Base-by-base conservation (phyloP, 2,797 vertebrate genomes). In the Characodon lateralis region DNA sequence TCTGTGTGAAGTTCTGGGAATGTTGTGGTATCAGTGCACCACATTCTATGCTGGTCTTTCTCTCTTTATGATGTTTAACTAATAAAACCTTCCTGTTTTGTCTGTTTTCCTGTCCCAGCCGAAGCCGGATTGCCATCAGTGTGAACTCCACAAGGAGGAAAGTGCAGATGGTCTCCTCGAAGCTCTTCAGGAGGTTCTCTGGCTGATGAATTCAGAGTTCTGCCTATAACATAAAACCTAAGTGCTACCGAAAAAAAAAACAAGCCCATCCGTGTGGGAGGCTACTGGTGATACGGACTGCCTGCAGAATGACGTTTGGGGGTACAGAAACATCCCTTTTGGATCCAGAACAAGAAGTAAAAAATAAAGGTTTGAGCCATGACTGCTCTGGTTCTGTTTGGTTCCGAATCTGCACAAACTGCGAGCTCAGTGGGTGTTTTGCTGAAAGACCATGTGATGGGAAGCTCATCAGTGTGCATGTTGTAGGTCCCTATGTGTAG, bases 71-170 rank as follows among this genome's bases (percentile, higher is more conserved):
- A 4, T 31, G 65, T 41, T 28, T 48, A 6, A 8, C 0, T 6
- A 12, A 12, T 51, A 2, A n/a, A 53, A 43, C 14, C 6, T 20
- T 71, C 12, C 1, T 55, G 2, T 58, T 51, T 59, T 78, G 31
- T 72, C 6, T 56, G 6, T 31, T 31, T 16, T 71, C 4, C 50
- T 2, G 75, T 46, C 66, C 14, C 86, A 94, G 80, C 50, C 41
- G 0, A 35, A 56, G 28, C 2, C 53, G 0, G 2, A 0, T 9
- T 95, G 93, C 78, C 77, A 1, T 39, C 75, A 58, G 31, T 95
- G 95, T 79, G 94, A 95, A 58, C 1, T 53, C 63, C 71, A 89
- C 43, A 0, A 8, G 0, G 84, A 88, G 73, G 0, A 89, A 61
- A 13, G 51, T 0, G 77, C 74, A 1, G 0, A 7, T 0, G 7